Evolutionary conservation across 2,888 invertebrate species (phyloP).

Genomic region (Drosophila stalkeri): DNA sequence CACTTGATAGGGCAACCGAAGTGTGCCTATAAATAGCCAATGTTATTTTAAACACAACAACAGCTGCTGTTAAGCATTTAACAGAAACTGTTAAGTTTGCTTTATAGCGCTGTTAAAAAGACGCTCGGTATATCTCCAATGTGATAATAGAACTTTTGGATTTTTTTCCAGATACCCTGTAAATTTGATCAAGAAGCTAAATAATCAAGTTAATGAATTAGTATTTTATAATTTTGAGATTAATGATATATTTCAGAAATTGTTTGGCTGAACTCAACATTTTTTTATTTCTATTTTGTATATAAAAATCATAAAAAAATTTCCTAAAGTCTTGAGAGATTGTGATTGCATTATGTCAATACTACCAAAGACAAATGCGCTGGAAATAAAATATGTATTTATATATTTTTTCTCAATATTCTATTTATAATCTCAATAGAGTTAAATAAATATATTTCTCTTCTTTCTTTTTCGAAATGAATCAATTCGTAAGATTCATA

Average conservation of each 20-base stretch:
- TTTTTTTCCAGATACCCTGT: neutral
- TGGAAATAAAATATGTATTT: neutral
- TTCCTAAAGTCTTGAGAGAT: too few relatives aligned
- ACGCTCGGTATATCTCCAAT: neutral
- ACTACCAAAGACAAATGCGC: neutral
- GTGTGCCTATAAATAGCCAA: conserved; percentile 34
- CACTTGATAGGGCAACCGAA: conserved; percentile 33
- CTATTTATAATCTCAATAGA: neutral
- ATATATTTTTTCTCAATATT: neutral
- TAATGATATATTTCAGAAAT: too few relatives aligned
- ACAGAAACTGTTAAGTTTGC: neutral
- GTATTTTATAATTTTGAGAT: too few relatives aligned
- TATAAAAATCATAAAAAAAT: too few relatives aligned
- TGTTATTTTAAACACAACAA: conserved; percentile 26
- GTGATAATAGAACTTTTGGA: neutral
- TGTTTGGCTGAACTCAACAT: too few relatives aligned
- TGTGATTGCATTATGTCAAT: too few relatives aligned
- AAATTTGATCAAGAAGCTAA: neutral
- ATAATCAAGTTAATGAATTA: neutral
- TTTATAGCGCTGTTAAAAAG: neutral
- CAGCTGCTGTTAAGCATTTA: neutral
- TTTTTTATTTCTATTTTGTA: too few relatives aligned
- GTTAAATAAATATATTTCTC: neutral
- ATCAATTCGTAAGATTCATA: neutral
- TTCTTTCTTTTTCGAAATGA: neutral